Evolutionary conservation across 2,888 invertebrate genomes (phyloP), one percentile per base, ranked within the genome.

Genomic region (Dioctria linearis): DNA sequence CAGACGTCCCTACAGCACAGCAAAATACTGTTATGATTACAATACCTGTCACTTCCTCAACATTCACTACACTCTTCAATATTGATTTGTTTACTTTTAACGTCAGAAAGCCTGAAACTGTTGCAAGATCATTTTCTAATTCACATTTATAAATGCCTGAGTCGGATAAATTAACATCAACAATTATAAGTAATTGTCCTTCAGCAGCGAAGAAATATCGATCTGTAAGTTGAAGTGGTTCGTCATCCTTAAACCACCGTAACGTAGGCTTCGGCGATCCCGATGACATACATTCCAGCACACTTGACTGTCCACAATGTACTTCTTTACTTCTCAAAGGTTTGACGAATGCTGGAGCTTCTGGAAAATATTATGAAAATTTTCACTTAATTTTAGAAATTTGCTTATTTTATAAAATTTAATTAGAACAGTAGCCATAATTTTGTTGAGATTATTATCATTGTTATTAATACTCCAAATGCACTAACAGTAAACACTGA

Each of bases 91-190:
- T 85, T 4, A 87, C 94, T 73, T 92, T 91, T 75, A 97, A 90
- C 81, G 92, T 91, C 61, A 94, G 93, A 85, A 92, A 91, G 80
- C 94, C 95, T 82, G 92, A 91, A 84, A 94, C 93, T 80, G 92
- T 93, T 5, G 96, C 97, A 59, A 96, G 90, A 61, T 94, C 92
- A 90, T 98, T 98, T 63, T 94, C 94, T 88, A 98, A 94, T 88
- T 95, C 94, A 90, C 98, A 98, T 85, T 96, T 95, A 89, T 98
- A 98, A 81, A 91, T 91, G 0, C 98, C 98, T 46, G 94, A 94
- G 90, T 98, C 98, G 83, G 90, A 91, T 3, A 92, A 88, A 83
- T 93, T 92, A 0, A 95, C 94, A 85, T 95, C 94, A 61, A 96
- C 94, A 84, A 98, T 97, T 67, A 98, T 93, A 78, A 98, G 90